Evolutionary conservation across 2,113 vertebrate species (phyloP).

Genomic region (Neogale vison): DNA sequence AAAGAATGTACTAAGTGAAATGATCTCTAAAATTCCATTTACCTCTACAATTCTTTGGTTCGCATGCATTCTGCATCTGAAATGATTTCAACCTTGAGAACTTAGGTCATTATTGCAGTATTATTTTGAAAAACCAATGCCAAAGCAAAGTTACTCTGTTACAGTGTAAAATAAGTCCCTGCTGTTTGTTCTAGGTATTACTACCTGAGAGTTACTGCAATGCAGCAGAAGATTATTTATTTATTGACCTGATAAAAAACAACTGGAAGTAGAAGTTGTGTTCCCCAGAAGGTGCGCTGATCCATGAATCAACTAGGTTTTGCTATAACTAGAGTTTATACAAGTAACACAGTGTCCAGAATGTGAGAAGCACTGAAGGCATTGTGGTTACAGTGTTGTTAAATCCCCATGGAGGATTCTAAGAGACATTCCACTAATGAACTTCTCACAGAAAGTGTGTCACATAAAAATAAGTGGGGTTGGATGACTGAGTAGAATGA

Average conservation of each 20-base stretch:
- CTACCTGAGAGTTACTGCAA: neutral
- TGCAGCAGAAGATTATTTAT: neutral
- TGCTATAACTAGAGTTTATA: neutral
- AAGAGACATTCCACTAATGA: neutral
- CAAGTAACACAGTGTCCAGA: neutral
- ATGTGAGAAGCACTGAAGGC: neutral
- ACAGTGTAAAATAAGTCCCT: neutral
- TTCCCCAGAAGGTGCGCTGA: neutral
- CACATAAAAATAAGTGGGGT: neutral
- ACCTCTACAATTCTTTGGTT: neutral
- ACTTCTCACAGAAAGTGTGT: neutral
- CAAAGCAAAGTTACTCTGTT: slow-evolving; percentile 18
- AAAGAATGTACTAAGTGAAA: neutral
- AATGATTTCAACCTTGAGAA: neutral
- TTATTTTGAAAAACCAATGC: neutral
- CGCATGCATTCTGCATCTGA: neutral
- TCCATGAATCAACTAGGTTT: neutral
- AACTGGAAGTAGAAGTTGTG: neutral
- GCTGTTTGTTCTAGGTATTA: neutral
- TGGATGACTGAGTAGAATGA: neutral
- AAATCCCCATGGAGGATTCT: neutral
- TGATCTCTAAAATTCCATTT: neutral
- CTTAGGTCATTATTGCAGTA: neutral
- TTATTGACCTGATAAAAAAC: neutral
- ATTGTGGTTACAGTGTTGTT: neutral